A percentile compares a stretch with the other conserved stretches of the same genome.
Evolutionary conservation across 1,140 invertebrate species (phyloP).

Genomic region (Drosophila navojoa): DNA sequence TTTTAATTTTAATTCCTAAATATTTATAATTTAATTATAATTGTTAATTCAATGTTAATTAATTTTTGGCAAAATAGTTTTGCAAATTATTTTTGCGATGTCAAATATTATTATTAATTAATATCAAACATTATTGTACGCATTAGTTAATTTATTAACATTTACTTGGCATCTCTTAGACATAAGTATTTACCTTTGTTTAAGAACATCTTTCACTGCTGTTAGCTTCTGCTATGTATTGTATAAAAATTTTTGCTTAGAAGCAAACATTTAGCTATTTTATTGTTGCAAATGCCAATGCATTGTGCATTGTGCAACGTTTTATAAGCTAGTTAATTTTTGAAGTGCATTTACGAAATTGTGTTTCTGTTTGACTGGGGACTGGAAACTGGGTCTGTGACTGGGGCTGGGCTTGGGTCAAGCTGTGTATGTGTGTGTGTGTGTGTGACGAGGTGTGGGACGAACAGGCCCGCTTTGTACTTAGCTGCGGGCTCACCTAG

Average conservation of each 20-base stretch:
- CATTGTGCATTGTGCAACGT: conserved; percentile 12
- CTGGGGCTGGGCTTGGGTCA: conserved; percentile 21
- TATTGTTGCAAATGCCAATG: background rate
- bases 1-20: no score
- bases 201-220: no score
- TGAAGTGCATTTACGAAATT: conserved; percentile 32
- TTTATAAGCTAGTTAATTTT: conserved; percentile 24
- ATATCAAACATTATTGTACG: no score
- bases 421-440: conserved; percentile 1
- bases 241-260: background rate
- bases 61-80: no score
- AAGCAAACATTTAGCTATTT: background rate
- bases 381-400: conserved; percentile 4
- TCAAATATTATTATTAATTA: no score
- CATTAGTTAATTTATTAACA: no score
- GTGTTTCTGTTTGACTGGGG: background rate
- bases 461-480: conserved; percentile 11
- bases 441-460: conserved; percentile 11
- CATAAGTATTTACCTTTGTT: no score
- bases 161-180: no score
- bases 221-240: no score
- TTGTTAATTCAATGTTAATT: no score
- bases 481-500: conserved; percentile 22
- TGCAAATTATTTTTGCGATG: no score
- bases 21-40: no score